Evolutionary conservation across 2,797 vertebrate species (phyloP).

Genomic region (Schizothorax lantsangensis): DNA sequence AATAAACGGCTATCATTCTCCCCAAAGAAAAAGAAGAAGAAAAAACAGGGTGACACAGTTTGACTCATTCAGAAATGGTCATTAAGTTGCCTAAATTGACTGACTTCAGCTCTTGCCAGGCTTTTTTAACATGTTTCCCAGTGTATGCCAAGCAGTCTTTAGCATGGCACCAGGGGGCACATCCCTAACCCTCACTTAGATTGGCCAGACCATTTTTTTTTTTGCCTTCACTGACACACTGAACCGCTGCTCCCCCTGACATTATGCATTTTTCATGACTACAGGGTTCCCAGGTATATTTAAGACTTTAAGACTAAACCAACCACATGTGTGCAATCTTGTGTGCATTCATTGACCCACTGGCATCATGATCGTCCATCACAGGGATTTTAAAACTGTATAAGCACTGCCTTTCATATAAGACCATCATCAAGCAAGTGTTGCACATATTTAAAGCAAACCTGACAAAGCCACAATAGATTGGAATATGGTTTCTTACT

Average conservation of each 20-base stretch:
- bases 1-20: conserved; percentile 16
- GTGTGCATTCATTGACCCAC: conserved; percentile 24
- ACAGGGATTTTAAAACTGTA: conserved; percentile 22
- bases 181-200: conserved; percentile 5
- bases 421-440: conserved; percentile 66
- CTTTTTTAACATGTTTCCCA: conserved; percentile 38
- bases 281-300: conserved; percentile 32
- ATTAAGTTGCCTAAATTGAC: conserved; percentile 55
- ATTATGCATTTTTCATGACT: conserved; percentile 42
- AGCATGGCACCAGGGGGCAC: conserved; percentile 34
- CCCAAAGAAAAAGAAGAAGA: neutral
- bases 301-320: conserved; percentile 30
- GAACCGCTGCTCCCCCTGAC: conserved; percentile 34
- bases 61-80: conserved; percentile 52
- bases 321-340: conserved; percentile 34
- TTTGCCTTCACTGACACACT: conserved; percentile 39
- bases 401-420: conserved; percentile 54
- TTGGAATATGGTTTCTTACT: conserved; percentile 62
- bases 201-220: neutral
- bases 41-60: neutral
- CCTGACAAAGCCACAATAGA: conserved; percentile 67
- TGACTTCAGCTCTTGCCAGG: conserved; percentile 42
- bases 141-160: conserved; percentile 50
- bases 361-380: neutral
- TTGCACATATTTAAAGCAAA: conserved; percentile 65